Evolutionary conservation across 1,140 invertebrate genomes (phyloP).

Genomic region (Stenopsyche tienmushanensis): DNA sequence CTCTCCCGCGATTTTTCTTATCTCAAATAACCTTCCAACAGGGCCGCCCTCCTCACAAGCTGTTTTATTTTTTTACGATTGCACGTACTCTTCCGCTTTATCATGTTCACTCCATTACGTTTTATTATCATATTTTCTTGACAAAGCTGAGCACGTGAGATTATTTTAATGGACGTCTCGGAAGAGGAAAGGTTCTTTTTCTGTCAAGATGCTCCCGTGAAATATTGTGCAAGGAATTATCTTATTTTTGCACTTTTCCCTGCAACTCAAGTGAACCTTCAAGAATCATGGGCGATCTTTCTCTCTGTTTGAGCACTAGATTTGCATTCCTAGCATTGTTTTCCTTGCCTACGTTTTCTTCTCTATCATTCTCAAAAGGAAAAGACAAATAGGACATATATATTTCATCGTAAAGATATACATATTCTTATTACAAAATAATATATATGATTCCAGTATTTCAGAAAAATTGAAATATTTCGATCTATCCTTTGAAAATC

Average conservation of each 20-base stretch:
- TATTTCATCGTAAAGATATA: no score
- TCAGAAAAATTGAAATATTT: no score
- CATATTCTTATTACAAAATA: no score
- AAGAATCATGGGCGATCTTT: no score
- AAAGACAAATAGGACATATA: no score
- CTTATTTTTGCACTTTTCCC: slow-evolving; percentile 34
- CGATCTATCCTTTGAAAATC: no score
- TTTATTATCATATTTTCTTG: slow-evolving; percentile 43
- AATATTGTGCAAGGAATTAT: slow-evolving; percentile 32
- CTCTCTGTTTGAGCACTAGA: no score
- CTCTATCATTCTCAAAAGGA: no score
- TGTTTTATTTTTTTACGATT: slow-evolving; percentile 43
- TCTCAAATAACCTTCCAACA: slow-evolving; percentile 25
- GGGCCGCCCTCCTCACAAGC: slow-evolving; percentile 29
- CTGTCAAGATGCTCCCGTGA: slow-evolving; percentile 30
- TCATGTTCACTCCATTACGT: slow-evolving; percentile 43
- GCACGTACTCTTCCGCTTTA: slow-evolving; percentile 39
- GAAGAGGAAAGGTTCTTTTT: slow-evolving; percentile 35
- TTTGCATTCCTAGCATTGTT: no score
- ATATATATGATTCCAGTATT: no score
- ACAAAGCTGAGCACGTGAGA: slow-evolving; percentile 43
- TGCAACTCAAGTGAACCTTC: no score
- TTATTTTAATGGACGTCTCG: slow-evolving; percentile 40
- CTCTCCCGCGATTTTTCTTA: slow-evolving; percentile 32
- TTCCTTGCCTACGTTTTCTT: no score